phyloP scores from a whole-genome alignment of 2,797 vertebrate genomes.

The Halcyon badia region DNA sequence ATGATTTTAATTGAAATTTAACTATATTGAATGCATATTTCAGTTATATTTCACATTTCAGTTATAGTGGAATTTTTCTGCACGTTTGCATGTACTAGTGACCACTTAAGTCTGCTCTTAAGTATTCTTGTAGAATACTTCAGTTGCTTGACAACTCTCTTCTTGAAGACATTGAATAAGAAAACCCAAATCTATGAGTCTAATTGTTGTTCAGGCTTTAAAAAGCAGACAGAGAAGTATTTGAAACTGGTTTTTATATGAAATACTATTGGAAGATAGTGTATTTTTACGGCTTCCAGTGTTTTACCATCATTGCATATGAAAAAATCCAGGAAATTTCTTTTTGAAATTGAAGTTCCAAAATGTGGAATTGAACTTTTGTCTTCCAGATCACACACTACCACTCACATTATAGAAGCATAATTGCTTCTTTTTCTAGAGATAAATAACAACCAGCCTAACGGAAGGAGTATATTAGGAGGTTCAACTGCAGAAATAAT shows the following conservation, averaged over 20 bases:
- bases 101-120: not conserved
- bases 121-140: not conserved
- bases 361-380: not conserved
- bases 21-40: not conserved
- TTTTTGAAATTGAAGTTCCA: not conserved
- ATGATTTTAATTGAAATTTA: not conserved
- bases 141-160: not conserved
- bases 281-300: not conserved
- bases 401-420: not conserved
- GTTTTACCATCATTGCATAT: not conserved
- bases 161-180: not conserved
- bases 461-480: not conserved
- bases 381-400: not conserved
- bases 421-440: not conserved
- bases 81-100: not conserved
- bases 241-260: not conserved
- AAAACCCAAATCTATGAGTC: not conserved
- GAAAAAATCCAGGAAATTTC: not conserved
- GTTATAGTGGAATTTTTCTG: not conserved
- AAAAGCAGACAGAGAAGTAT: not conserved
- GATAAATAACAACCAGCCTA: not conserved
- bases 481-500: not conserved
- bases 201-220: not conserved
- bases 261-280: not conserved
- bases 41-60: too few species aligned